A percentile compares a stretch with the other conserved stretches of the same genome.
phyloP scores from a whole-genome alignment of 2,797 vertebrate genomes.

The Muraenolepis orangiensis region DNA sequence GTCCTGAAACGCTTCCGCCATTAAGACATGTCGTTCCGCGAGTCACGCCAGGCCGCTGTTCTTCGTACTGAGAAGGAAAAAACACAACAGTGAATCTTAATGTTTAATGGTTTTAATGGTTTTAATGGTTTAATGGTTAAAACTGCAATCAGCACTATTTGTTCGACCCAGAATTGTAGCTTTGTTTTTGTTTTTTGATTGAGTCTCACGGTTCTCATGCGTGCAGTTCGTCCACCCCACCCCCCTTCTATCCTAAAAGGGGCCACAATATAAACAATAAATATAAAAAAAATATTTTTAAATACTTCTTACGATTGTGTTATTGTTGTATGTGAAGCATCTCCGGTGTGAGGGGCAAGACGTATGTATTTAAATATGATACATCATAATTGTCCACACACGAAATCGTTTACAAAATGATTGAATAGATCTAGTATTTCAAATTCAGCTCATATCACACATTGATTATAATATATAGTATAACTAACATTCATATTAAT shows the following conservation, averaged over 20 bases:
- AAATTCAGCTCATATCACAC: background rate
- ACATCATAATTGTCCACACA: background rate
- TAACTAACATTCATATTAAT: too few relatives aligned
- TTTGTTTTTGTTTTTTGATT: too few relatives aligned
- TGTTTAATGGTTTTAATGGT: too few relatives aligned
- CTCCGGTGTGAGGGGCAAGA: too few relatives aligned
- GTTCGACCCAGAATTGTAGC: too few relatives aligned
- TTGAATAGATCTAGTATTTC: background rate
- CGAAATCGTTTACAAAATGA: background rate
- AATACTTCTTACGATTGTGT: background rate
- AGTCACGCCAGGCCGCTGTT: background rate
- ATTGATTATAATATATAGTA: conserved; percentile 25
- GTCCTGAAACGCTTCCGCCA: background rate
- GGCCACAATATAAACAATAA: background rate
- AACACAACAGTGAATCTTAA: too few relatives aligned
- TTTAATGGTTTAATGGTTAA: too few relatives aligned
- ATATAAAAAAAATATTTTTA: background rate
- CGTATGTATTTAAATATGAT: background rate
- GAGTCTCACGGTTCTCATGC: background rate
- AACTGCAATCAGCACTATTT: too few relatives aligned
- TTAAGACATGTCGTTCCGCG: background rate
- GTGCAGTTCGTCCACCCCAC: background rate
- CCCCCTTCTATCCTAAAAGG: background rate
- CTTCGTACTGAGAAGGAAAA: background rate
- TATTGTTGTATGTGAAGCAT: background rate